Conservation (phyloP, 2,797 vertebrate species). For the Protosalanx chinensis region DNA sequence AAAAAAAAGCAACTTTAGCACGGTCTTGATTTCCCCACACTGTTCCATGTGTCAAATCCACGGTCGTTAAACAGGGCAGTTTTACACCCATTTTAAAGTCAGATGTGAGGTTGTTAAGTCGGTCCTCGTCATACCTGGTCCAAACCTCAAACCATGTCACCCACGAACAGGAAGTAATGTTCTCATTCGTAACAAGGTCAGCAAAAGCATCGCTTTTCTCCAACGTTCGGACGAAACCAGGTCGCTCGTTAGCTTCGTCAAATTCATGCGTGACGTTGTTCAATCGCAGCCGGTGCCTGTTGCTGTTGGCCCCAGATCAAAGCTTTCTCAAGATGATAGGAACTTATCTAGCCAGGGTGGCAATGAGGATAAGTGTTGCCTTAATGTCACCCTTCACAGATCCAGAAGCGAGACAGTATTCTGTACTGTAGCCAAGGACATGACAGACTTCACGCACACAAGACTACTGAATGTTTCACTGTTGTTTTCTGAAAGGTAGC, state of each 20-base stretch:
- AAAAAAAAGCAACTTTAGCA: conserved; percentile 2
- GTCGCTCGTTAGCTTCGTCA: not conserved
- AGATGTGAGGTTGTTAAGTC: conserved; percentile 11
- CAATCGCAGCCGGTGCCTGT: conserved; percentile 30
- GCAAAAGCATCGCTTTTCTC: not conserved
- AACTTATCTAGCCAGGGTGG: conserved; percentile 31
- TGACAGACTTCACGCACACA: conserved; percentile 47
- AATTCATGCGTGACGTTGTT: not conserved
- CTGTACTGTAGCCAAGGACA: conserved; percentile 24
- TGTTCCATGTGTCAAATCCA: conserved; percentile 65
- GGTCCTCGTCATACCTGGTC: conserved; percentile 17
- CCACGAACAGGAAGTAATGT: not conserved
- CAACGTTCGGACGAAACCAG: conserved; percentile 4
- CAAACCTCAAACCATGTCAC: conserved; percentile 15
- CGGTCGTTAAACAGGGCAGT: conserved; percentile 48
- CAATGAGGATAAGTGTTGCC: conserved; percentile 37
- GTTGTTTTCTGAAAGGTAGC: not conserved
- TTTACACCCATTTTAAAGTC: conserved; percentile 42
- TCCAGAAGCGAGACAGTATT: conserved; percentile 42
- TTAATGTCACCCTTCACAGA: conserved; percentile 41
- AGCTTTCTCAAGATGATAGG: conserved; percentile 37
- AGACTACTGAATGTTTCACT: conserved; percentile 28
- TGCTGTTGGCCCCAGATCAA: conserved; percentile 61
- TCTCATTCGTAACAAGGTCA: not conserved
- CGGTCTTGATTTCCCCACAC: conserved; percentile 31